Percentiles rank a stretch among this genome's conserved stretches.
These are phyloP conservation scores for Dicyrtomina minuta DNA, from an alignment of 2,888 invertebrate species.

Conservation along the genomic window DNA sequence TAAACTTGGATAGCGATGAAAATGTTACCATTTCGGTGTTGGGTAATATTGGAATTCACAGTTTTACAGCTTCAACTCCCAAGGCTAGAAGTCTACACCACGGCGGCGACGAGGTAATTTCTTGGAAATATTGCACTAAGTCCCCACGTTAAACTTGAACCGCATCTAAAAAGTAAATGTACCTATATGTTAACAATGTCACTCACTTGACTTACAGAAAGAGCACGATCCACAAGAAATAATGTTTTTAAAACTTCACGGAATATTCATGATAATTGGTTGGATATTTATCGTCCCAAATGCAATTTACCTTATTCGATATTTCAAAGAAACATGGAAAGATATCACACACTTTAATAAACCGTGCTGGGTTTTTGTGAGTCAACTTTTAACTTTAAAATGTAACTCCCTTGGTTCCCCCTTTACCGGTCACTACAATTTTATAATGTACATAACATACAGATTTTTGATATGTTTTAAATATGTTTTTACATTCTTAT, in stretches of 20 bases:
- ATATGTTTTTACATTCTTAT: too few species aligned
- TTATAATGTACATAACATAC: too few species aligned
- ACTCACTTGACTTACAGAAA: not conserved
- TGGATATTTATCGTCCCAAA: conserved; percentile 15
- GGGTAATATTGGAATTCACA: not conserved
- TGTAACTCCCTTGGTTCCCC: too few species aligned
- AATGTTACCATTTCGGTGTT: not conserved
- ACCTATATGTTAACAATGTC: too few species aligned
- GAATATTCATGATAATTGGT: conserved; percentile 13
- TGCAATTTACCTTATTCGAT: conserved; percentile 3
- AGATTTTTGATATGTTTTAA: too few species aligned
- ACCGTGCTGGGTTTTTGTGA: conserved; percentile 2
- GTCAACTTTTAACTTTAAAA: not conserved
- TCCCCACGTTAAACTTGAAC: too few species aligned
- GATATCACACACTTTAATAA: not conserved
- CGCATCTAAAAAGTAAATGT: too few species aligned
- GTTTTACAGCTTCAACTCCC: not conserved
- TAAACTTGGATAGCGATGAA: not conserved
- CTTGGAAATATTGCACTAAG: too few species aligned
- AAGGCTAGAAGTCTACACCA: too few species aligned
- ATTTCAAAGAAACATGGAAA: conserved; percentile 16
- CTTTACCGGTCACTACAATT: too few species aligned
- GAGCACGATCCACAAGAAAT: not conserved
- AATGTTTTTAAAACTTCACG: conserved; percentile 8
- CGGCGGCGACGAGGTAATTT: too few species aligned